phyloP scores from a whole-genome alignment of 2,888 invertebrate species.

The Bellardia pandia region DNA sequence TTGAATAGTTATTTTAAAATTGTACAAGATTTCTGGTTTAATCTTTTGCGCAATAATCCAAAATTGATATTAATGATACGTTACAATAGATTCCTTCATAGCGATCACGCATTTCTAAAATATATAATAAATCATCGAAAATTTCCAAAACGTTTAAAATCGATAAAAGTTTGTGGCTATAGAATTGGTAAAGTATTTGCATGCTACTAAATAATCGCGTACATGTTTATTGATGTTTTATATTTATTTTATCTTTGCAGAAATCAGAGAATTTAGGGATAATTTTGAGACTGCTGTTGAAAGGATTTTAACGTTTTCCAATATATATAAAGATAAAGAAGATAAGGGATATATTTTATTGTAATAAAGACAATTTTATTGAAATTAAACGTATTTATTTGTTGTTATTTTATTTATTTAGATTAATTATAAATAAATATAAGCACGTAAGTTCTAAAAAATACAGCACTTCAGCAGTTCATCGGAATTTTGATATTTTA shows the following conservation, averaged over 20 bases:
- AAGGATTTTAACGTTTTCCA: slow-evolving; percentile 56
- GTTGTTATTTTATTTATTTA: not conserved
- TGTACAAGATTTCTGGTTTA: slow-evolving; percentile 63
- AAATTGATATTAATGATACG: slow-evolving; percentile 60
- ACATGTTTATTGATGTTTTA: not conserved
- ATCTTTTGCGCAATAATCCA: slow-evolving; percentile 45
- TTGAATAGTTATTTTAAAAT: slow-evolving; percentile 61
- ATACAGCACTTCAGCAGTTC: no score
- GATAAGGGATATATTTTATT: slow-evolving; percentile 64
- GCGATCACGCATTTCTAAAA: slow-evolving; percentile 54
- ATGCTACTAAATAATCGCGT: not conserved
- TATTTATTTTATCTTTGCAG: slow-evolving; percentile 28
- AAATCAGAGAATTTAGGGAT: slow-evolving; percentile 46
- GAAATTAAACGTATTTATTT: not conserved
- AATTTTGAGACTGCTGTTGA: slow-evolving; percentile 56
- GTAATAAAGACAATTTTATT: slow-evolving; percentile 1
- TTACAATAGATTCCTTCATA: slow-evolving; percentile 47
- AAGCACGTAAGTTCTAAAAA: no score
- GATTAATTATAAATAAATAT: no score
- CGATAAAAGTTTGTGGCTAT: slow-evolving; percentile 58
- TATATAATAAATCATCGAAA: slow-evolving; percentile 54
- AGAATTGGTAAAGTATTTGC: slow-evolving; percentile 44
- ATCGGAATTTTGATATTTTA: no score
- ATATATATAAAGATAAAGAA: slow-evolving; percentile 53
- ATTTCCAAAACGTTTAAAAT: slow-evolving; percentile 56